phyloP scores from a whole-genome alignment of 2,797 vertebrate genomes.

The Micrastur ruficollis region DNA sequence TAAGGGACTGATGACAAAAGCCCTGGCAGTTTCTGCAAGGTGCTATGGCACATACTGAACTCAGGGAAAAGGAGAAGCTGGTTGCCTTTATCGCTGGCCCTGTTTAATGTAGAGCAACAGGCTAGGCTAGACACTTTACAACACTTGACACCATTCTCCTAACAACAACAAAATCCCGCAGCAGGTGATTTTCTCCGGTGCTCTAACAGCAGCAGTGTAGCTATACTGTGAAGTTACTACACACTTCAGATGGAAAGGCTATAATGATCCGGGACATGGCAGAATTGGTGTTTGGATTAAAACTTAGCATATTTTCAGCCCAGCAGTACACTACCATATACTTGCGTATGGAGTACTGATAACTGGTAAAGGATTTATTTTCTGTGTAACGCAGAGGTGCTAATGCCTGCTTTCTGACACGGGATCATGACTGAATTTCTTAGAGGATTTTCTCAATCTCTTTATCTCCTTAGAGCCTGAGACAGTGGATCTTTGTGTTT shows the following conservation, averaged over 20 bases:
- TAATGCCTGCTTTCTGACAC: background rate
- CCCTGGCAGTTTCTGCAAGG: background rate
- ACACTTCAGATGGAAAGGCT: background rate
- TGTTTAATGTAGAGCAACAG: background rate
- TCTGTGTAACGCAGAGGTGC: background rate
- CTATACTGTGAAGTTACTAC: background rate
- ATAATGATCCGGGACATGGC: background rate
- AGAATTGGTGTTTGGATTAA: background rate
- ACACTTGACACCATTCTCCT: background rate
- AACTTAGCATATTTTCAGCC: background rate
- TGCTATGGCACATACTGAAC: background rate
- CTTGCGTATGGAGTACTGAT: background rate
- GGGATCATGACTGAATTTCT: background rate
- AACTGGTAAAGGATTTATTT: background rate
- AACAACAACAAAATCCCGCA: background rate
- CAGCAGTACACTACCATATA: background rate
- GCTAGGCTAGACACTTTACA: background rate
- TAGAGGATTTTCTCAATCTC: conserved; percentile 13
- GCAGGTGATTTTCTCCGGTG: background rate
- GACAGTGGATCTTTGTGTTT: background rate
- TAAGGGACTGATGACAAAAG: background rate
- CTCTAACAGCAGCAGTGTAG: background rate
- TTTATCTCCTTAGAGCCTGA: background rate
- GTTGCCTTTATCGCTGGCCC: background rate
- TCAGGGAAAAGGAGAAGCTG: background rate